These are phyloP conservation scores for Columba livia DNA, from an alignment of 2,113 vertebrate genomes.

Conservation along the genomic window DNA sequence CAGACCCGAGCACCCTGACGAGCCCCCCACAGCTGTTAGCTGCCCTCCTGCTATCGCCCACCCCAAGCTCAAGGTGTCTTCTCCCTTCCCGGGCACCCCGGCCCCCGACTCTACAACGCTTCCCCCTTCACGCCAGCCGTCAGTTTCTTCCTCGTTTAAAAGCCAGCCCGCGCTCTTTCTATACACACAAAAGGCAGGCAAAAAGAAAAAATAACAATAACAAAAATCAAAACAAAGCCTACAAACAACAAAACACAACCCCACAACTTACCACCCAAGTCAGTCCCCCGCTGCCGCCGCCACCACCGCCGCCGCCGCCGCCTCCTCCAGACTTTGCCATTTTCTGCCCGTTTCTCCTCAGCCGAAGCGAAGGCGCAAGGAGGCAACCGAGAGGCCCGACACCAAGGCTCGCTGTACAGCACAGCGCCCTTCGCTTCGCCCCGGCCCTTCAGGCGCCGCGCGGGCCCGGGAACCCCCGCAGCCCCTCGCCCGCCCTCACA, in stretches of 20 bases:
- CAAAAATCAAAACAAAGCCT: not conserved
- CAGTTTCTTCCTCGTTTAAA: not conserved
- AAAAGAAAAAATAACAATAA: not conserved
- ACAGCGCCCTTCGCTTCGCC: not conserved
- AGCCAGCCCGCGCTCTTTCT: not conserved
- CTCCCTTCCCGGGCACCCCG: not conserved
- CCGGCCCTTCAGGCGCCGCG: not conserved
- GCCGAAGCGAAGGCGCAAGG: constrained; percentile 17
- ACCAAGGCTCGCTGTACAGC: not conserved
- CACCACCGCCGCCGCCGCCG: constrained; percentile 50
- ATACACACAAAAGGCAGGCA: not conserved
- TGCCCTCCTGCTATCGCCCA: not conserved
- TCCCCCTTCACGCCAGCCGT: not conserved
- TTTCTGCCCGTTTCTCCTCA: constrained; percentile 65
- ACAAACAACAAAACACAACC: not conserved
- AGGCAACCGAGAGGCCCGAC: not conserved
- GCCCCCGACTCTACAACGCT: not conserved
- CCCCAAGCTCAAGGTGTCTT: not conserved
- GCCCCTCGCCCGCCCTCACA: not conserved
- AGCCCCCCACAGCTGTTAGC: not conserved
- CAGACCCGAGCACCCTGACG: not conserved
- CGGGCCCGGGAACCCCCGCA: not conserved
- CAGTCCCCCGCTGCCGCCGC: constrained; percentile 80
- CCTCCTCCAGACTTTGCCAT: constrained; percentile 90
- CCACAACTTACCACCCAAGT: constrained; percentile 84